Base-by-base conservation (phyloP, 2,113 vertebrate species). In the Bubo blakistoni region DNA sequence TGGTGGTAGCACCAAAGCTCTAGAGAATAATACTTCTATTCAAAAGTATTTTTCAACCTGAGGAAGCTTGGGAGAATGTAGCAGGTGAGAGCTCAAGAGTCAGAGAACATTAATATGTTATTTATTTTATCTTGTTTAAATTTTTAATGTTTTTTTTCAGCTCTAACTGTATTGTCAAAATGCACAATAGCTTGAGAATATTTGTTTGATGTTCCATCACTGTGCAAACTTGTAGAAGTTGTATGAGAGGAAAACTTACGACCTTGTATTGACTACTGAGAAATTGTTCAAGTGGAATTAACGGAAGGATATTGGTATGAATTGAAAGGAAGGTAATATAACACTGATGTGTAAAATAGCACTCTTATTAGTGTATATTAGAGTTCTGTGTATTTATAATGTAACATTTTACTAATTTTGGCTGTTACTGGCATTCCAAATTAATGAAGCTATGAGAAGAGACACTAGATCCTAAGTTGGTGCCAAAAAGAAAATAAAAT, bases 141-240 rank as follows among this genome's bases (percentile, higher is more conserved):
- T 24, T 79, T 40, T 67, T 40, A 66, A 59, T 24, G 1, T 2
- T 32, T 46, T 73, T 58, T 77, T 42, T 67, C 10, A 69, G 2
- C 27, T 57, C 9, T 57, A 36, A 55, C 19, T 24, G 4, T 55
- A 2, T 71, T 91, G 13, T 58, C 16, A 72, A 46, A 79, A 58
- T 36, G 10, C 2, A 14, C 11, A 74, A 3, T 42, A 79, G 7
- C 4, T 42, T 2, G 1, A 29, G 9, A 67, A 21, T 9, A 6
- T 15, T 63, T 71, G 16, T 52, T 66, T 90, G 5, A 11, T 63
- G 7, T 79, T 82, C 32, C 15, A 34, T 32, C 8, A 24, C 16
- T 40, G 6, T 71, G 47, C 5, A 55, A 61, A 67, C 34, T 34
- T 47, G 4, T 34, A 32, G 40, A 76, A 91, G 34, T 42, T 49